Base-by-base conservation (phyloP, 2,888 invertebrate genomes). In the Agrotis segetum region DNA sequence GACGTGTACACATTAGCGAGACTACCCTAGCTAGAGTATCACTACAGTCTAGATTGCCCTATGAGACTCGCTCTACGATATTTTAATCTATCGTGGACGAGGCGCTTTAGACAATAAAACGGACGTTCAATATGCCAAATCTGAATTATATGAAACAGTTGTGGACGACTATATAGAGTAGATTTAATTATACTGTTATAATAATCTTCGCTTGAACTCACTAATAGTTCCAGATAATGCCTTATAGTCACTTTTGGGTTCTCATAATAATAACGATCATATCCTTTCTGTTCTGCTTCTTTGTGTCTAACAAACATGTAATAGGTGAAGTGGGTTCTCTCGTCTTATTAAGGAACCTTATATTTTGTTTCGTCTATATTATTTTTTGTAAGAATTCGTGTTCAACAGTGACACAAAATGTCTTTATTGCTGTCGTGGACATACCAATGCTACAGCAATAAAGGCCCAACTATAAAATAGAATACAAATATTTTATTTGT, bases 151-250 rank as follows among this genome's bases (percentile, higher is more conserved):
- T 5, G 14, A 29, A 49, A 11, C 14, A 0, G 47, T 21, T 24
- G 24, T 63, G 73, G 73, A 11, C 61, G 64, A 19, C 81, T 79
- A 55, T 81, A 71, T 71, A 58, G 81, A 77, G 67, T 52, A 56
- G 24, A 59, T 2, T 67, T 17, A 0, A 1, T 59, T 50, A 52
- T 19, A 77, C 79, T 79, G 79, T 79, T 67, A 52, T 71, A 77
- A 76, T 79, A 64, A 62, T 70, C 71, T 79, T 74, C 47, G 81
- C 81, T 82, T 82, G 56, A 73, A 65, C 16, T 83, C 72, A 85
- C 71, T 77, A 70, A 81, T 80, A 49, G 60, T 66, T 68, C 56
- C 47, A 1, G 53, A 58, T 24, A n/a, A 67, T 65, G 46, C 61
- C 53, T 67, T 21, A 55, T 70, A 67, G 67, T 52, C 40, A 67